These are phyloP conservation scores for Austrofundulus limnaeus DNA, from an alignment of 2,113 vertebrate genomes.

Conservation along the genomic window DNA sequence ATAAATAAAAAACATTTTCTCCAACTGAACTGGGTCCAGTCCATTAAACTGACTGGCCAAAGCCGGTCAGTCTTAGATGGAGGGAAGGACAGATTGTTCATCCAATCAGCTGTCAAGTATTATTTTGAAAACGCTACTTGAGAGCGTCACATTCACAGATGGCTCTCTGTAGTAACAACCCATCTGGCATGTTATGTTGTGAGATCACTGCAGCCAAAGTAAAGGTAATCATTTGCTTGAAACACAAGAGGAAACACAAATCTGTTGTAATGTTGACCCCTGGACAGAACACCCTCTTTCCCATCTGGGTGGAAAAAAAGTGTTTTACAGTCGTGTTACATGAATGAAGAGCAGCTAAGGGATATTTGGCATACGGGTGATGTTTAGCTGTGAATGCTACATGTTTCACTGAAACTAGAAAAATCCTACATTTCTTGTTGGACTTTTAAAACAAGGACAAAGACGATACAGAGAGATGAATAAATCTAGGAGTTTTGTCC, in stretches of 20 bases:
- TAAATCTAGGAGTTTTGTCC: no score
- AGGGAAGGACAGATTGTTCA: neutral
- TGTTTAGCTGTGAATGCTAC: neutral
- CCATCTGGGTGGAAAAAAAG: neutral
- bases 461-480: no score
- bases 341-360: neutral
- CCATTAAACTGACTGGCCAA: neutral
- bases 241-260: neutral
- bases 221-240: conserved; percentile 9
- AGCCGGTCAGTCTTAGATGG: neutral
- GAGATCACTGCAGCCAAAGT: conserved; percentile 3
- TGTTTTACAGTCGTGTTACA: neutral
- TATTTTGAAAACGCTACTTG: conserved; percentile 3
- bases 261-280: conserved; percentile 5
- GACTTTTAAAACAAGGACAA: no score
- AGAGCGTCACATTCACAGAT: neutral
- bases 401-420: neutral
- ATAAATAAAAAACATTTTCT: neutral
- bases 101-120: conserved; percentile 1
- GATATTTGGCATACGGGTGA: neutral
- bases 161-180: conserved; percentile 9
- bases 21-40: neutral
- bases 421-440: no score
- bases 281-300: conserved; percentile 6
- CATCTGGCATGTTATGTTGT: conserved; percentile 7